A percentile compares a stretch with the other conserved stretches of the same genome.
Evolutionary conservation across 2,797 vertebrate genomes (phyloP).

Genomic region (Leptoclinus maculatus): DNA sequence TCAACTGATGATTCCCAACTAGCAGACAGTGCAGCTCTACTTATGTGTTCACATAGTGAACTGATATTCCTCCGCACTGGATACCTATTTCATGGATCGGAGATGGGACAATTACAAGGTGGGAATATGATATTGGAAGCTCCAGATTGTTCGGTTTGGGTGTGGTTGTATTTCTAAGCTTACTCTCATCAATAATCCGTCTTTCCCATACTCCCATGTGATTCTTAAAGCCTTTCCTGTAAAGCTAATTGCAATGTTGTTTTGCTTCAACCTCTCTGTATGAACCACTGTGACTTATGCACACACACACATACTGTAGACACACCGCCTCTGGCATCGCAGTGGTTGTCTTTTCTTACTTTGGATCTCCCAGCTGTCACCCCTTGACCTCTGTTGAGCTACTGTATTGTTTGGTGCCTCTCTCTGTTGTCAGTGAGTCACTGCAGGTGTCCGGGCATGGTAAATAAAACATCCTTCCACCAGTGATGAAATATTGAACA

Average conservation of each 20-base stretch:
- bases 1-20: constrained; percentile 21
- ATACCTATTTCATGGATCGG: background rate
- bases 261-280: constrained; percentile 39
- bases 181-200: background rate
- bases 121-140: constrained; percentile 6
- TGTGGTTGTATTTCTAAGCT: background rate
- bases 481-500: constrained; percentile 77
- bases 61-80: background rate
- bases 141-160: background rate
- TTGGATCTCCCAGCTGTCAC: constrained; percentile 49
- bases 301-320: constrained; percentile 15
- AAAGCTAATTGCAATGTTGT: constrained; percentile 47
- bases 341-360: constrained; percentile 26
- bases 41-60: constrained; percentile 12
- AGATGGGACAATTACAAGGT: background rate
- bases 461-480: constrained; percentile 76
- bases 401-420: constrained; percentile 49
- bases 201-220: constrained; percentile 5
- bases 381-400: constrained; percentile 52
- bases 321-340: constrained; percentile 18
- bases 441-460: constrained; percentile 62
- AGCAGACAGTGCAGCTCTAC: constrained; percentile 1
- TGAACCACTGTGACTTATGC: constrained; percentile 21
- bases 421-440: constrained; percentile 58
- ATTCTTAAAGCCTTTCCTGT: constrained; percentile 2